Percentiles rank a stretch among this genome's conserved stretches.
These are phyloP conservation scores for Euleptes europaea DNA, from an alignment of 2,113 vertebrate species.

Conservation along the genomic window DNA sequence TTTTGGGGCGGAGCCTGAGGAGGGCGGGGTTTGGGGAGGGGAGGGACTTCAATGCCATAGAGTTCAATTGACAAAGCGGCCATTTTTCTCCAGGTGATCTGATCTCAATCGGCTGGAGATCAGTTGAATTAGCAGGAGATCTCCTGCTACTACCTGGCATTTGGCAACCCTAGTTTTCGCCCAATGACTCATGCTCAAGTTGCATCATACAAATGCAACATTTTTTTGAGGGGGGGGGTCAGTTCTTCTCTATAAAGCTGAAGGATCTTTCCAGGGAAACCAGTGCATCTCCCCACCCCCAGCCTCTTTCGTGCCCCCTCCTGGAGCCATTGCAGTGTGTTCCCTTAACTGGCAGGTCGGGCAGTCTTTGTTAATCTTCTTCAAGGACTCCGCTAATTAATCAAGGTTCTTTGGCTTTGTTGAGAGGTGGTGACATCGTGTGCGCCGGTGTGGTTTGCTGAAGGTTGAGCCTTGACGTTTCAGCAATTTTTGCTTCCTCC, in stretches of 20 bases:
- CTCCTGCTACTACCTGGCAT: too few relatives aligned
- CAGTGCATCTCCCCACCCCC: too few relatives aligned
- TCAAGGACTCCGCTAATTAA: constrained; percentile 6
- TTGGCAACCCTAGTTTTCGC: too few relatives aligned
- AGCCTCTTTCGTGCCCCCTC: fast-evolving
- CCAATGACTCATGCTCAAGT: too few relatives aligned
- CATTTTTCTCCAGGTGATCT: too few relatives aligned
- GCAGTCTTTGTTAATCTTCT: background rate
- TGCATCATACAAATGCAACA: too few relatives aligned
- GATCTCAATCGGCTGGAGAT: too few relatives aligned
- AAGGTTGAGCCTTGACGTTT: background rate
- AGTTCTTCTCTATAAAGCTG: background rate
- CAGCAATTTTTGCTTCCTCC: background rate
- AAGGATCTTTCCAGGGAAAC: background rate
- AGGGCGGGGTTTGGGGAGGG: too few relatives aligned
- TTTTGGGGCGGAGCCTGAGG: too few relatives aligned
- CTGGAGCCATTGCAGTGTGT: fast-evolving
- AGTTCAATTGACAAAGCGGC: too few relatives aligned
- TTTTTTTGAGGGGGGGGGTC: background rate
- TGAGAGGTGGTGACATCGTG: background rate
- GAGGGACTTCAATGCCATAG: too few relatives aligned
- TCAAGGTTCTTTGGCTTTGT: background rate
- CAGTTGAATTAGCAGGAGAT: too few relatives aligned
- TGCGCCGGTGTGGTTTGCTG: background rate
- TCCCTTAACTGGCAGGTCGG: background rate